Evolutionary conservation across 2,113 vertebrate genomes (phyloP).

Genomic region (Eurystomus gularis): DNA sequence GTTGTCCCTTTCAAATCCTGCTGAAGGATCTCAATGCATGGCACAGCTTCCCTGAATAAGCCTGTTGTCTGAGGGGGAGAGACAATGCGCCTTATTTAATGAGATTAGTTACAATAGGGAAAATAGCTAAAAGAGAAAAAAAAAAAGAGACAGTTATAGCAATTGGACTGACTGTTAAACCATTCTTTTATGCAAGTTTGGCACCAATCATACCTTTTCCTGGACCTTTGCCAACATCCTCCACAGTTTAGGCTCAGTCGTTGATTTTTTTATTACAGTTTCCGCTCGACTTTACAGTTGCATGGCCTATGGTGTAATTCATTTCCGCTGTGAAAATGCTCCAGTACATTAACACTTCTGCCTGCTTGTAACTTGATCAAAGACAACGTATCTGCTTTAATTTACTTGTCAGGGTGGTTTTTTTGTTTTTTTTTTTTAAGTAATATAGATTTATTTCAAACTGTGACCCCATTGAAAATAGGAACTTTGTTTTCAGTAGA

Average conservation of each 20-base stretch:
- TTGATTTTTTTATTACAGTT: slow-evolving; percentile 55
- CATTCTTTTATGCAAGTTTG: slow-evolving; percentile 69
- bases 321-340: slow-evolving; percentile 68
- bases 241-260: slow-evolving; percentile 39
- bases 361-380: slow-evolving; percentile 59
- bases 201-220: slow-evolving; percentile 75
- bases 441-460: neutral
- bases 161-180: slow-evolving; percentile 65
- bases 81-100: slow-evolving; percentile 75
- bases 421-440: neutral
- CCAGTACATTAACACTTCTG: slow-evolving; percentile 59
- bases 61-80: slow-evolving; percentile 63
- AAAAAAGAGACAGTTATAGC: slow-evolving; percentile 46
- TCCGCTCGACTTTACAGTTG: slow-evolving; percentile 48
- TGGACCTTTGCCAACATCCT: slow-evolving; percentile 65
- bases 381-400: slow-evolving; percentile 47
- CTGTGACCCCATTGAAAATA: neutral
- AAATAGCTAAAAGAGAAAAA: slow-evolving; percentile 56
- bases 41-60: slow-evolving; percentile 65
- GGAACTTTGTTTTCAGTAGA: neutral
- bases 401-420: slow-evolving; percentile 19
- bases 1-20: slow-evolving; percentile 60
- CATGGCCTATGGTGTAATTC: slow-evolving; percentile 63
- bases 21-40: slow-evolving; percentile 14
- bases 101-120: slow-evolving; percentile 75